Conservation (phyloP, 2,888 invertebrate genomes). For the Oithona nana region DNA sequence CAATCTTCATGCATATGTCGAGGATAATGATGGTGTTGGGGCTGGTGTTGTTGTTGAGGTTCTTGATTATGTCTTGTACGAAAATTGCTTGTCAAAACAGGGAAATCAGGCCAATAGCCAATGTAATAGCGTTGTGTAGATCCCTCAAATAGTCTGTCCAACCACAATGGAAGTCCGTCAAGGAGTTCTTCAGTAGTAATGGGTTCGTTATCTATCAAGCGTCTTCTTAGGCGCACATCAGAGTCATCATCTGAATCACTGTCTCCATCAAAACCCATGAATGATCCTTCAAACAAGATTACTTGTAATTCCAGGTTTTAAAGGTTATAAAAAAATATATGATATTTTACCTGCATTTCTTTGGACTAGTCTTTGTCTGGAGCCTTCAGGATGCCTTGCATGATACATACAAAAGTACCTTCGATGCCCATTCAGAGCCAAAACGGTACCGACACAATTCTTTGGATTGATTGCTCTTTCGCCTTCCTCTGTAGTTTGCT, state of each 20-base stretch:
- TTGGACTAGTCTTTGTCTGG: too few species aligned
- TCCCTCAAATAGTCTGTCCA: conserved; percentile 90
- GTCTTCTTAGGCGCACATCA: conserved; percentile 18
- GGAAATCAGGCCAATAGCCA: conserved; percentile 92
- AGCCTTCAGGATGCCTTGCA: conserved; percentile 65
- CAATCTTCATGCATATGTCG: too few species aligned
- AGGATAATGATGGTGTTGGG: too few species aligned
- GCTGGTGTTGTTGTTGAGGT: too few species aligned
- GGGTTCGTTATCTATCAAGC: not conserved
- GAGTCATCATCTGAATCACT: conserved; percentile 29
- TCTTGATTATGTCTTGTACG: too few species aligned
- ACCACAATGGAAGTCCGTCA: conserved; percentile 83
- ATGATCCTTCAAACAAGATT: conserved; percentile 29
- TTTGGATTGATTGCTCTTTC: conserved; percentile 78
- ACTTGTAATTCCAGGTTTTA: too few species aligned
- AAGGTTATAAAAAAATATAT: too few species aligned
- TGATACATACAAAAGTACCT: conserved; percentile 99
- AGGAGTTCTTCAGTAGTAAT: conserved; percentile 50
- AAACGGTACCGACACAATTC: conserved; percentile 88
- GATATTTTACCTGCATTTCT: conserved; percentile 29
- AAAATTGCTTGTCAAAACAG: too few species aligned
- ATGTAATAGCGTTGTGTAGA: conserved; percentile 83
- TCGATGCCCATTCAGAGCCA: conserved; percentile 84
- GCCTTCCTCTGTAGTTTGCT: conserved; percentile 60
- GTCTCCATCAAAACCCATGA: conserved; percentile 49